These are phyloP conservation scores for Ctenopoma kingsleyae DNA, from an alignment of 2,797 vertebrate species.

Conservation along the genomic window DNA sequence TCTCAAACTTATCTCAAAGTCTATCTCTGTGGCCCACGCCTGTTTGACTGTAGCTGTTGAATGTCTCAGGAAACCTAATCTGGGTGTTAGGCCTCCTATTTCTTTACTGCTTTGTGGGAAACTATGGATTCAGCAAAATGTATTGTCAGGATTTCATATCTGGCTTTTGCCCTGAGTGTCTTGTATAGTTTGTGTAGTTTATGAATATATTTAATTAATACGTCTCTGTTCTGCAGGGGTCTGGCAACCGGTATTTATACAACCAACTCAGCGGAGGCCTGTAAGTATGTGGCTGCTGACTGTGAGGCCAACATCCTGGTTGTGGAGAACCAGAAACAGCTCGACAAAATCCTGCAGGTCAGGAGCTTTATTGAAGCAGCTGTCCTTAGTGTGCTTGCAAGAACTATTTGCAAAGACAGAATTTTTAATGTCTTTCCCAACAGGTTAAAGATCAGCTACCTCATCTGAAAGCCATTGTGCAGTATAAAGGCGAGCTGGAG, in stretches of 20 bases:
- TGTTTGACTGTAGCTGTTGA: background rate
- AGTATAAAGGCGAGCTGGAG: conserved; percentile 85
- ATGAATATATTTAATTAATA: too few relatives aligned
- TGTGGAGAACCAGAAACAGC: conserved; percentile 86
- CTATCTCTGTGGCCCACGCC: background rate
- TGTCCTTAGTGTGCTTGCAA: background rate
- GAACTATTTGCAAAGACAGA: background rate
- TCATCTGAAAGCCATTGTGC: conserved; percentile 87
- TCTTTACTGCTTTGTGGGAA: background rate
- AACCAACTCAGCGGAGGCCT: conserved; percentile 85
- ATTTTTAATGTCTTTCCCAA: conserved; percentile 13
- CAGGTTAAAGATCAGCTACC: conserved; percentile 85
- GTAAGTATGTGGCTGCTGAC: conserved; percentile 82
- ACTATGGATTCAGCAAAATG: background rate
- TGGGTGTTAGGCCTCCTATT: background rate
- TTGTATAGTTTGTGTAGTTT: background rate
- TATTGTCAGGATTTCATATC: background rate
- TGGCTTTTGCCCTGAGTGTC: background rate
- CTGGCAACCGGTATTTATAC: conserved; percentile 86
- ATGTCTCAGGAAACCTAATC: background rate
- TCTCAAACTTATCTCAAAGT: conserved; percentile 17
- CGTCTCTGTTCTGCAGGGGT: conserved; percentile 71
- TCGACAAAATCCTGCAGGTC: conserved; percentile 87
- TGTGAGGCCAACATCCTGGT: conserved; percentile 85
- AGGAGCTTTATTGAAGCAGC: background rate